A percentile compares a stretch with the other conserved stretches of the same genome.
Conservation (phyloP, 2,797 vertebrate species). For the Cryptoprocta ferox region DNA sequence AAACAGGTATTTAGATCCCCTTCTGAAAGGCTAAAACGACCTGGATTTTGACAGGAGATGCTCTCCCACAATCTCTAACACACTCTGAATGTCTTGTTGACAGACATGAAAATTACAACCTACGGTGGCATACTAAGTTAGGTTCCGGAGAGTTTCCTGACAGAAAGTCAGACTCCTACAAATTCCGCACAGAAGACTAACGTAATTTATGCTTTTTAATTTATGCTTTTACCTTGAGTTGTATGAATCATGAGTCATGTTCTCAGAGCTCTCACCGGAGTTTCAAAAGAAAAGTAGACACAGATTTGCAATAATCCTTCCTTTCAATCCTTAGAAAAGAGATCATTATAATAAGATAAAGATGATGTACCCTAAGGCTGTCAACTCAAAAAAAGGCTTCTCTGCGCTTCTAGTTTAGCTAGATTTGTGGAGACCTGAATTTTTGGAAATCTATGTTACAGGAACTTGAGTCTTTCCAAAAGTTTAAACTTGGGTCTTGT, state of each 20-base stretch:
- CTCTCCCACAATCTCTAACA: neutral
- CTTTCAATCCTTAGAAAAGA: conserved; percentile 62
- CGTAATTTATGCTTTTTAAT: conserved; percentile 14
- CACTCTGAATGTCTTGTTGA: neutral
- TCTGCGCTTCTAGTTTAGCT: conserved; percentile 55
- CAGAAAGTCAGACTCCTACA: conserved; percentile 31
- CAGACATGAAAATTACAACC: conserved; percentile 27
- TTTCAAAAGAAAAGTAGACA: conserved; percentile 58
- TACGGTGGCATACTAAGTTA: neutral
- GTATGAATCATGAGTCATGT: conserved; percentile 39
- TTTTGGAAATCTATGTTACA: conserved; percentile 55
- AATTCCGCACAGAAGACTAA: neutral
- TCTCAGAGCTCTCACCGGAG: conserved; percentile 35
- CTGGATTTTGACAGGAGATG: conserved; percentile 23
- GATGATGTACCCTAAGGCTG: conserved; percentile 67
- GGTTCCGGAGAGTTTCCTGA: neutral
- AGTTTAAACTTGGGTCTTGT: conserved; percentile 42
- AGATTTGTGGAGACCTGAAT: conserved; percentile 2
- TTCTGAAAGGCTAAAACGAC: neutral
- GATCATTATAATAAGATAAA: conserved; percentile 57
- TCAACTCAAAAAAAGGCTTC: conserved; percentile 74
- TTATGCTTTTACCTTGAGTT: conserved; percentile 7
- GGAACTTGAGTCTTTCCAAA: conserved; percentile 41
- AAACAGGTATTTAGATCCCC: neutral
- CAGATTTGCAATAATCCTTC: conserved; percentile 1